phyloP scores from a whole-genome alignment of 2,888 invertebrate species.

The Allophyes oxyacanthae region DNA sequence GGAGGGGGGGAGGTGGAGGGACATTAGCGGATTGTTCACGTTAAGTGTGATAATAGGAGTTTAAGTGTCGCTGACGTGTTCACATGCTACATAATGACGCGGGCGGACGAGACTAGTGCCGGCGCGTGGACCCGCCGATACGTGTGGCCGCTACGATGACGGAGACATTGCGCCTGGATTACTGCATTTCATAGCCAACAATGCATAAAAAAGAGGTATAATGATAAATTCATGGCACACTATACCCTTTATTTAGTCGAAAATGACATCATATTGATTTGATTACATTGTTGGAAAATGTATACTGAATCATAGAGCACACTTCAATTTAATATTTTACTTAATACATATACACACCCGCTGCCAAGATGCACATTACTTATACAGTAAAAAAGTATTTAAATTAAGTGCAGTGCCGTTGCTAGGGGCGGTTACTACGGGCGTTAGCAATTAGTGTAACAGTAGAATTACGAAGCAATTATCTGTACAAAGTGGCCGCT shows the following conservation, averaged over 20 bases:
- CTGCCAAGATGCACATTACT: not conserved
- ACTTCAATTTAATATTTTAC: no score
- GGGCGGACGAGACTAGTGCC: conserved; percentile 24
- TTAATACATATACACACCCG: no score
- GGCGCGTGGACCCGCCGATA: conserved; percentile 14
- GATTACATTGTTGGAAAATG: no score
- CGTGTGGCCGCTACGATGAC: not conserved
- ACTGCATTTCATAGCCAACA: no score
- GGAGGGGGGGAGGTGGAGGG: conserved; percentile 15
- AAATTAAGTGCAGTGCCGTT: not conserved
- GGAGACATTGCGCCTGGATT: not conserved
- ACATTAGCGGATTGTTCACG: conserved; percentile 63
- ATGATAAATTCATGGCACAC: no score
- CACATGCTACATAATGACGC: conserved; percentile 43
- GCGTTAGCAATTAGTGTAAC: conserved; percentile 1
- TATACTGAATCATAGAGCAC: no score
- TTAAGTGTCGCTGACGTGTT: conserved; percentile 63
- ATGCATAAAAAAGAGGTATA: no score
- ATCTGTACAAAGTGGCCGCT: conserved; percentile 4
- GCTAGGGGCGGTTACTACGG: not conserved
- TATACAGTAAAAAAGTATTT: not conserved
- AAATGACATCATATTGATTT: no score
- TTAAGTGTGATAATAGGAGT: conserved; percentile 69
- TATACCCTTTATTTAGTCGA: no score
- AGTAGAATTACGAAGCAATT: conserved; percentile 3